Evolutionary conservation across 2,797 vertebrate species (phyloP).

Genomic region (Alosa sapidissima): DNA sequence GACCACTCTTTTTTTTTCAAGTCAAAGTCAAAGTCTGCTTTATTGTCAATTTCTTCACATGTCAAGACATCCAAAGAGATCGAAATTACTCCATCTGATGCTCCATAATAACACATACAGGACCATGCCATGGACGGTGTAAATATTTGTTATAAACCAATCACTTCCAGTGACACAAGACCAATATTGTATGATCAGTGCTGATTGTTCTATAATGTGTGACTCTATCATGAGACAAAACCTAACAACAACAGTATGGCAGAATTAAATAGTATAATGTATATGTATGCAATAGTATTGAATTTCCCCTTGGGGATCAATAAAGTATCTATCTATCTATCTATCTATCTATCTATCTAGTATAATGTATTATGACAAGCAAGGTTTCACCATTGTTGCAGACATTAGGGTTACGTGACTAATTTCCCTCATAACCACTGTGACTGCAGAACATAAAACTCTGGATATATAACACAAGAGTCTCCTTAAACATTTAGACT

Average conservation of each 20-base stretch:
- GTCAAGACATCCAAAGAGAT: too few relatives aligned
- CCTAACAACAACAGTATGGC: too few relatives aligned
- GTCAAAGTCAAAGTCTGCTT: too few relatives aligned
- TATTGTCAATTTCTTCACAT: too few relatives aligned
- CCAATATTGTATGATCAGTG: neutral
- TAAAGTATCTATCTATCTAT: too few relatives aligned
- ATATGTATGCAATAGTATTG: too few relatives aligned
- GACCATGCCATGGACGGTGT: neutral
- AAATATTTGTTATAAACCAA: neutral
- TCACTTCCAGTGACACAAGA: neutral
- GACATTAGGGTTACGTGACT: neutral
- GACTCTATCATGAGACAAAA: neutral
- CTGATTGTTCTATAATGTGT: neutral
- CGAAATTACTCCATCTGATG: too few relatives aligned
- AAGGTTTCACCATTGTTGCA: neutral
- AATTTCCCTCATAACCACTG: neutral
- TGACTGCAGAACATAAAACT: neutral
- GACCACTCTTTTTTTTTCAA: too few relatives aligned
- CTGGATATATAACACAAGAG: neutral
- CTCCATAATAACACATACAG: conserved; percentile 28
- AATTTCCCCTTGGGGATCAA: too few relatives aligned
- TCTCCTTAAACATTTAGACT: neutral
- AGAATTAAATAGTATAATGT: too few relatives aligned
- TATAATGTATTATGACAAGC: neutral
- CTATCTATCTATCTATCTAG: too few relatives aligned